A percentile compares a stretch with the other conserved stretches of the same genome.
Conservation (phyloP, 2,888 invertebrate genomes). For the Copidosoma aretas region DNA sequence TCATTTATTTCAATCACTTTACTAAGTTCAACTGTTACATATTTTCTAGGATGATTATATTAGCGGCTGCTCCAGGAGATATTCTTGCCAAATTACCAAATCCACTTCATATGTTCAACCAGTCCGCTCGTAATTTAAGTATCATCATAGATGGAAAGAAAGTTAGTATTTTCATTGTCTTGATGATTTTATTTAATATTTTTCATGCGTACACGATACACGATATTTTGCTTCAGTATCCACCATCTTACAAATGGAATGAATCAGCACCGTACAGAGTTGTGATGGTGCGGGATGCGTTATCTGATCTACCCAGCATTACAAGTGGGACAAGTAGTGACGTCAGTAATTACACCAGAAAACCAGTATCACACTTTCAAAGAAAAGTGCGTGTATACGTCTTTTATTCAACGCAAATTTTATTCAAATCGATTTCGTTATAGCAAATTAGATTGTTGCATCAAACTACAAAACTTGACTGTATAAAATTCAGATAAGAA, state of each 20-base stretch:
- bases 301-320: slow-evolving; percentile 82
- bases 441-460: neutral
- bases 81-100: slow-evolving; percentile 79
- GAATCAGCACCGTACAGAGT: slow-evolving; percentile 78
- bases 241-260: slow-evolving; percentile 68
- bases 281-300: slow-evolving; percentile 80
- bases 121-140: slow-evolving; percentile 70
- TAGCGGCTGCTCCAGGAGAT: slow-evolving; percentile 83
- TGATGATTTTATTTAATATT: too few relatives aligned
- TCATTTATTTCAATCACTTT: slow-evolving; percentile 16
- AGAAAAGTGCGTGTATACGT: slow-evolving; percentile 58
- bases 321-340: slow-evolving; percentile 74
- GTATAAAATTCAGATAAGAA: slow-evolving; percentile 65
- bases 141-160: slow-evolving; percentile 69
- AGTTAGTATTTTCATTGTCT: slow-evolving; percentile 51
- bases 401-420: slow-evolving; percentile 24
- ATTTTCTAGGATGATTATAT: slow-evolving; percentile 69
- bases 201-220: neutral
- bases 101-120: slow-evolving; percentile 79
- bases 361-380: slow-evolving; percentile 79
- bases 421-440: slow-evolving; percentile 13
- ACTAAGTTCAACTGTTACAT: slow-evolving; percentile 35
- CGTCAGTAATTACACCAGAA: slow-evolving; percentile 75
- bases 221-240: slow-evolving; percentile 42
- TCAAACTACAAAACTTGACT: neutral